Base-by-base conservation (phyloP, 2,113 vertebrate species). In the Dromaius novaehollandiae region DNA sequence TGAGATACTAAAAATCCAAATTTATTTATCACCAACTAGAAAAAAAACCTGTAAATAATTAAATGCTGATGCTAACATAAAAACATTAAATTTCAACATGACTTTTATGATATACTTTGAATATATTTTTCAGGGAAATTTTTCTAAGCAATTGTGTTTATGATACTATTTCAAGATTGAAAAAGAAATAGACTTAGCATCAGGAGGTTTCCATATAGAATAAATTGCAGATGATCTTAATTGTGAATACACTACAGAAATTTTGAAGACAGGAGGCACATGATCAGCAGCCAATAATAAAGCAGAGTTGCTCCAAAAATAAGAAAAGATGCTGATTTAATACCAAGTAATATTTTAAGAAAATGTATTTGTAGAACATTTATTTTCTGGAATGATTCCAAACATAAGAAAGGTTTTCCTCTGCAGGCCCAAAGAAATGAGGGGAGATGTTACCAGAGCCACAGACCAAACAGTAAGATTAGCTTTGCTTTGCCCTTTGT, bases 391-490 rank as follows among this genome's bases (percentile, higher is more conserved):
- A 75, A 20, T 0, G 1, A 86, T 13, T 65, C 28, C 63, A 86
- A 61, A 32, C 4, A 20, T 53, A 28, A 71, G 46, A 48, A 15
- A 58, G 16, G 8, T 8, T 75, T 61, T 55, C 24, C 18, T 77
- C 13, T 30, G 15, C 7, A 24, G 71, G 34, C 36, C 71, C 18
- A 19, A 10, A 21, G 21, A 48, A 34, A 76, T 17, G 50, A 68
- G 5, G 4, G 40, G 55, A 76, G n/a, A 34, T 46, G 22, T 13
- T 9, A 42, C 18, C 18, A 77, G 58, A 48, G 73, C 13, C 1
- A 1, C 6, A 11, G 0, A 1, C 6, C 21, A 73, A 61, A 56
- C 9, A 0, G 0, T 22, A 24, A 69, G 61, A 48, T 21, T 12
- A 65, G 9, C 7, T 9, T 69, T 56, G 21, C 15, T 61, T 21